A percentile compares a stretch with the other conserved stretches of the same genome.
Evolutionary conservation across 2,113 vertebrate genomes (phyloP).

Genomic region (Archocentrus centrarchus): DNA sequence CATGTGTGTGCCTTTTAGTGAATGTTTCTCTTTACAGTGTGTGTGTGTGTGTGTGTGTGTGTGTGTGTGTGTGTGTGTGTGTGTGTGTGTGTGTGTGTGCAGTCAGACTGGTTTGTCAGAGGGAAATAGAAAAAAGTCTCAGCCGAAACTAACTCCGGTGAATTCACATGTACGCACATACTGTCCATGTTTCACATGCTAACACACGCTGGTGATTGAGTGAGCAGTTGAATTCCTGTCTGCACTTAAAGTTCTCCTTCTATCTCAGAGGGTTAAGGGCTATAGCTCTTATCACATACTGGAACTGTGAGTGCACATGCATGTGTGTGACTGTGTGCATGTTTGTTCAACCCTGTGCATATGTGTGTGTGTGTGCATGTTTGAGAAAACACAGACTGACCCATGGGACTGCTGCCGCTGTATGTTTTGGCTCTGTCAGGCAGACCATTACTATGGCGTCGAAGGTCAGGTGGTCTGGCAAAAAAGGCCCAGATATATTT

Average conservation of each 20-base stretch:
- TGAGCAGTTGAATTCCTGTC: constrained; percentile 45
- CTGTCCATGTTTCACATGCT: constrained; percentile 38
- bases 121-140: constrained; percentile 52
- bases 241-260: constrained; percentile 51
- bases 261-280: constrained; percentile 56
- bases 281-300: constrained; percentile 61
- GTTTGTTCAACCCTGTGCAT: constrained; percentile 45
- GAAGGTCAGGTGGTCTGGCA: constrained; percentile 67
- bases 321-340: constrained; percentile 26
- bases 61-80: not conserved
- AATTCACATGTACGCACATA: constrained; percentile 4
- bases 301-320: constrained; percentile 44
- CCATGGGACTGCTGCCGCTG: constrained; percentile 57
- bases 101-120: constrained; percentile 73
- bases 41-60: not conserved
- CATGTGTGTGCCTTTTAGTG: not conserved
- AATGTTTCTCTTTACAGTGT: not conserved
- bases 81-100: constrained; percentile 21
- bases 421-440: constrained; percentile 74
- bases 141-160: constrained; percentile 62
- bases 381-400: constrained; percentile 73
- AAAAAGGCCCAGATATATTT: constrained; percentile 50
- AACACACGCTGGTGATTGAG: constrained; percentile 49
- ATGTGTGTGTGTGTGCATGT: constrained; percentile 16
- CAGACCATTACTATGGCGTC: constrained; percentile 59